Percentiles rank a stretch among this genome's conserved stretches.
These are phyloP conservation scores for Drosophila micromelanica DNA, from an alignment of 1,140 invertebrate species.

Conservation along the genomic window DNA sequence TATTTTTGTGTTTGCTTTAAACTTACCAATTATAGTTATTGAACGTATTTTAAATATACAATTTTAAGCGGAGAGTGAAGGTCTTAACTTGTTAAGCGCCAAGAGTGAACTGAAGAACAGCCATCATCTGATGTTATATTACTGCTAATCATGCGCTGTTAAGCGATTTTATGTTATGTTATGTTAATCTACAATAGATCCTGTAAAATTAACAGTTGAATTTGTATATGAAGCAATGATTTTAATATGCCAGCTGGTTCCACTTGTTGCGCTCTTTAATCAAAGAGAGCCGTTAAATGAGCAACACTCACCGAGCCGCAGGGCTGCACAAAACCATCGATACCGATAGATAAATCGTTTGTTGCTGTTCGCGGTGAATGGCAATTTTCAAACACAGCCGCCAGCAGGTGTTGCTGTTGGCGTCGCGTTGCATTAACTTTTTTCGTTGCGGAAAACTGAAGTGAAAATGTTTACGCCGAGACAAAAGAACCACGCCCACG, in stretches of 20 bases:
- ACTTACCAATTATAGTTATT: no score
- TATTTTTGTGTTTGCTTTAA: neutral
- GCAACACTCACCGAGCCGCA: neutral
- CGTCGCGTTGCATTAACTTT: slow-evolving; percentile 53
- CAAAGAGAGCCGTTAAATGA: neutral
- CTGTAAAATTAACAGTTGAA: no score
- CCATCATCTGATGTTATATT: no score
- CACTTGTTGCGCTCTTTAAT: neutral
- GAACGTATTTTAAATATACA: no score
- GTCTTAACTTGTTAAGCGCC: no score
- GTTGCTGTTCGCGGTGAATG: slow-evolving; percentile 9
- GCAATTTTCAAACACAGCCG: slow-evolving; percentile 47
- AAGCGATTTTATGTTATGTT: no score
- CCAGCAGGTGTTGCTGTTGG: slow-evolving; percentile 61
- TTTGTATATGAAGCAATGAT: neutral
- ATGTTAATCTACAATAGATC: no score
- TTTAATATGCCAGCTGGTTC: neutral
- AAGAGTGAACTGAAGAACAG: no score
- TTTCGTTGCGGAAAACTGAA: slow-evolving; percentile 20
- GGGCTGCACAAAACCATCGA: neutral
- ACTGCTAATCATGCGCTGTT: no score
- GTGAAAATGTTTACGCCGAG: slow-evolving; percentile 63
- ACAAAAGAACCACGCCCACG: slow-evolving; percentile 41
- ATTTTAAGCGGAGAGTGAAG: no score
- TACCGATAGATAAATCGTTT: neutral